These are phyloP conservation scores for Tetragonula clypearis DNA, from an alignment of 1,140 invertebrate genomes.

Conservation along the genomic window DNA sequence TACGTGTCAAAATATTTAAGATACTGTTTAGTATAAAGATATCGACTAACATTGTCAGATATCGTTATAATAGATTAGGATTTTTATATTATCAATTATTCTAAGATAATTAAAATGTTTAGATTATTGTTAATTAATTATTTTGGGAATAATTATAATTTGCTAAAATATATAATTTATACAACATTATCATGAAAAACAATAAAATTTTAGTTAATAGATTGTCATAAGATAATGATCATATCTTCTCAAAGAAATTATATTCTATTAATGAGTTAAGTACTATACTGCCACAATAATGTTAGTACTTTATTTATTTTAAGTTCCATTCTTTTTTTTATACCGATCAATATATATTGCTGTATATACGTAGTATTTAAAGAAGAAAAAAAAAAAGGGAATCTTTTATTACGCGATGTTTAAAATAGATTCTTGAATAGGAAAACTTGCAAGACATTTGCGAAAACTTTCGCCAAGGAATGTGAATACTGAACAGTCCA, in stretches of 20 bases:
- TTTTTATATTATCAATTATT: conserved; percentile 13
- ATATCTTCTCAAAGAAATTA: conserved; percentile 24
- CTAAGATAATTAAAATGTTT: background rate
- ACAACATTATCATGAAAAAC: background rate
- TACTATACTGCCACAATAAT: conserved; percentile 61
- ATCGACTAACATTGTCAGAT: background rate
- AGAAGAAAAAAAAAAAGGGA: conserved; percentile 8
- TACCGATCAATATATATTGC: conserved; percentile 47
- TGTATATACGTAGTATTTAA: conserved; percentile 66
- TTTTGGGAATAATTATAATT: conserved; percentile 28
- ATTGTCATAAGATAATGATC: conserved; percentile 38
- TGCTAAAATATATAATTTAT: conserved; percentile 7
- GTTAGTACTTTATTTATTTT: conserved; percentile 52
- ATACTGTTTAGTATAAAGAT: conserved; percentile 2
- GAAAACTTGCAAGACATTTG: conserved; percentile 2
- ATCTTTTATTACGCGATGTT: conserved; percentile 23
- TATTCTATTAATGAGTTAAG: conserved; percentile 49
- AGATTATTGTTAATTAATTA: conserved; percentile 32
- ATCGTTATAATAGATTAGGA: background rate
- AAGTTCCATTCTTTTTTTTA: conserved; percentile 23
- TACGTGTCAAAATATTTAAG: conserved; percentile 2
- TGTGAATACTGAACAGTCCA: conserved; percentile 65
- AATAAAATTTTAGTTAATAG: conserved; percentile 28
- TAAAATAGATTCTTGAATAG: conserved; percentile 22
- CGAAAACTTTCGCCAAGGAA: conserved; percentile 43